A percentile compares a stretch with the other conserved stretches of the same genome.
Evolutionary conservation across 2,797 vertebrate species (phyloP).

Genomic region (Merluccius polli): DNA sequence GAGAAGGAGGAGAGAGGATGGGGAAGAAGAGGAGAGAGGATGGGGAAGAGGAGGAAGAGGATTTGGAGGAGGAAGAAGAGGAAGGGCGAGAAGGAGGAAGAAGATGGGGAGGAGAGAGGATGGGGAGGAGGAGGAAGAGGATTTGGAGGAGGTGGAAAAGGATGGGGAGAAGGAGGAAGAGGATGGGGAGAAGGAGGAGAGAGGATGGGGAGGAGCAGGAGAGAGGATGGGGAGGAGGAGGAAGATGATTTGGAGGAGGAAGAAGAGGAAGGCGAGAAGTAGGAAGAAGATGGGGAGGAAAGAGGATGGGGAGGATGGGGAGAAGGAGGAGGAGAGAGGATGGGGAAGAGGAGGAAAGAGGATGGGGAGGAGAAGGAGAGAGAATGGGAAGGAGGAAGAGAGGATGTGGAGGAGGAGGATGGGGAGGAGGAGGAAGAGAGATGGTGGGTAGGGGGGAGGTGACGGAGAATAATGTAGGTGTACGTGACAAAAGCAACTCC

Average conservation of each 20-base stretch:
- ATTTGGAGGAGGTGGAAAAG: no score
- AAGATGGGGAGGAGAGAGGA: no score
- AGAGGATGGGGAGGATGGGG: neutral
- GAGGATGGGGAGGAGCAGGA: no score
- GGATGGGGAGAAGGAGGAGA: neutral
- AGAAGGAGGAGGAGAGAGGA: neutral
- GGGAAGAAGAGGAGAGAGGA: no score
- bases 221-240: neutral
- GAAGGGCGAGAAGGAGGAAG: no score
- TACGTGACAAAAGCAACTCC: neutral
- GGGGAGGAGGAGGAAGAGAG: neutral
- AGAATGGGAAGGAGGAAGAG: no score
- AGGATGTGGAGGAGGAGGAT: neutral
- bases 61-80: neutral
- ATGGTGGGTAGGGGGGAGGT: neutral
- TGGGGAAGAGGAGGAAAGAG: no score
- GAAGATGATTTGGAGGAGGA: no score
- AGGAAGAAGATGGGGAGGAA: neutral
- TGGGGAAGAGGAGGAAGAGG: no score
- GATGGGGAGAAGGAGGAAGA: neutral
- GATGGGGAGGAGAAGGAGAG: neutral
- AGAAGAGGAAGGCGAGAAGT: neutral
- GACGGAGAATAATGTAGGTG: neutral
- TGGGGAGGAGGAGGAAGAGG: neutral
- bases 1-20: neutral